Evolutionary conservation across 2,888 invertebrate species (phyloP).

Genomic region (Phymatocera aterrima): DNA sequence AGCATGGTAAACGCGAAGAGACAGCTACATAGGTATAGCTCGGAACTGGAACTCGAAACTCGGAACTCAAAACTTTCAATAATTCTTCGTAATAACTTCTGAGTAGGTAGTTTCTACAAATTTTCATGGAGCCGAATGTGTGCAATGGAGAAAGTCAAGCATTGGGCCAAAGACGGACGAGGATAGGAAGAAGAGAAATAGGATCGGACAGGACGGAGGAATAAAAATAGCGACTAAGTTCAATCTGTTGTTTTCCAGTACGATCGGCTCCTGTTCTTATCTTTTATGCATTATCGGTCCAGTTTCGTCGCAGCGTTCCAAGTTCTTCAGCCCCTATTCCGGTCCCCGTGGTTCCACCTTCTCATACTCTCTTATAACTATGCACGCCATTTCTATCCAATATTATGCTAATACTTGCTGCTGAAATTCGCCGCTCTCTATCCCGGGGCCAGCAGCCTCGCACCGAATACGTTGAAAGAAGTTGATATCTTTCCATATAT

Average conservation of each 20-base stretch:
- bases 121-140: conserved; percentile 47
- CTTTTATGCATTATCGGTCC: conserved; percentile 68
- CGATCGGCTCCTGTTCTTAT: conserved; percentile 61
- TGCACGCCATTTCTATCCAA: conserved; percentile 67
- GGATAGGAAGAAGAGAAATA: conserved; percentile 47
- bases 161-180: conserved; percentile 42
- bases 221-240: conserved; percentile 45
- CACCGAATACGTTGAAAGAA: conserved; percentile 10
- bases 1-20: conserved; percentile 40
- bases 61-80: conserved; percentile 64
- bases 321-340: conserved; percentile 33
- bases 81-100: conserved; percentile 68
- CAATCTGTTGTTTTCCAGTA: conserved; percentile 44
- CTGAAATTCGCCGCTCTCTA: conserved; percentile 39
- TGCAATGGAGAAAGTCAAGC: conserved; percentile 28
- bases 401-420: conserved; percentile 65
- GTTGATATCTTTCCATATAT: background rate
- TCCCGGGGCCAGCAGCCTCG: conserved; percentile 19
- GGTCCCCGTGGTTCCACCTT: background rate
- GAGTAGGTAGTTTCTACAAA: conserved; percentile 53
- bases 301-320: conserved; percentile 49
- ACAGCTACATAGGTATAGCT: background rate
- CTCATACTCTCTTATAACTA: conserved; percentile 53
- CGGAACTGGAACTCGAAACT: conserved; percentile 17
- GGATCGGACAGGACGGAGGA: conserved; percentile 12